Evolutionary conservation across 2,797 vertebrate genomes (phyloP).

Genomic region (Anguilla marmorata): DNA sequence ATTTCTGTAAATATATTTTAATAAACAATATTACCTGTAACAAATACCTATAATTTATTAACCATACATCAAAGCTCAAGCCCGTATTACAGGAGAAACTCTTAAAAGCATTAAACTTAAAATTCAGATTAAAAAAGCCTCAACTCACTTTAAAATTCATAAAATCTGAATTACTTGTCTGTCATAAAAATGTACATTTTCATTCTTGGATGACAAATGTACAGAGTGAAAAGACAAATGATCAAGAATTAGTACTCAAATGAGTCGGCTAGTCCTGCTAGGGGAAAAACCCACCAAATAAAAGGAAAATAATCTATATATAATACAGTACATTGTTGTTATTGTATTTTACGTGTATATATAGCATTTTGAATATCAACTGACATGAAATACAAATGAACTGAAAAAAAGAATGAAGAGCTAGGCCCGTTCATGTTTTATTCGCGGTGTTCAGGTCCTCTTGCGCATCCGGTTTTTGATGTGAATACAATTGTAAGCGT

Average conservation of each 20-base stretch:
- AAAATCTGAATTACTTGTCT: not conserved
- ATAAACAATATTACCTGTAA: not conserved
- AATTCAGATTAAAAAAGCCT: not conserved
- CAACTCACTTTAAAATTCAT: not conserved
- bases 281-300: not conserved
- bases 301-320: not conserved
- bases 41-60: not conserved
- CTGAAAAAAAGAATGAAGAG: not conserved
- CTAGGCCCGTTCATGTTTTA: not conserved
- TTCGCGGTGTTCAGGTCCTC: not conserved
- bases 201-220: not conserved
- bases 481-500: not conserved
- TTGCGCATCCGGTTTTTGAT: not conserved
- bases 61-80: not conserved
- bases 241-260: not conserved
- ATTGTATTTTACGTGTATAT: not conserved
- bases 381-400: not conserved
- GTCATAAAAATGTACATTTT: not conserved
- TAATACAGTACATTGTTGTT: not conserved
- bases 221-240: not conserved
- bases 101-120: not conserved
- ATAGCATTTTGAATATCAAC: not conserved
- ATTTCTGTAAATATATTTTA: not conserved
- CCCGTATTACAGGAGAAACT: not conserved
- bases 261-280: not conserved